Conservation (phyloP, 2,797 vertebrate genomes). For the Lepilemur septentrionalis region DNA sequence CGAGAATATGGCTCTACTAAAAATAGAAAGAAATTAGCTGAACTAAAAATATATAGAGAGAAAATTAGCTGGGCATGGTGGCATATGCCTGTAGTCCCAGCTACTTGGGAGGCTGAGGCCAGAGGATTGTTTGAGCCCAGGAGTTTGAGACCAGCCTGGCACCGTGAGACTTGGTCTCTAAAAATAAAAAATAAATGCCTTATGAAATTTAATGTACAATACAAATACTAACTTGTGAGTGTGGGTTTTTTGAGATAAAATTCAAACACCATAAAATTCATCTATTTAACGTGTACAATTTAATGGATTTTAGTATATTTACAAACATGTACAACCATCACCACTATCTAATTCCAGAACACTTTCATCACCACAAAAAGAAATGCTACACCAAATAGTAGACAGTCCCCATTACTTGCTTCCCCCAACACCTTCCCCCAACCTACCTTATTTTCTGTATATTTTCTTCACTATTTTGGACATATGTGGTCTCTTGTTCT, state of each 20-base stretch:
- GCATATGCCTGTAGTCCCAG: too few relatives aligned
- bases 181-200: background rate
- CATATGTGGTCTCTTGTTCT: background rate
- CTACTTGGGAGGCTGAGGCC: background rate
- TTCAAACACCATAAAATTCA: background rate
- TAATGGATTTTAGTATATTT: background rate
- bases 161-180: background rate
- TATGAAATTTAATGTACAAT: background rate
- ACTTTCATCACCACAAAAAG: background rate
- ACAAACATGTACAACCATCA: background rate
- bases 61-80: too few relatives aligned
- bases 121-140: background rate
- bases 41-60: too few relatives aligned
- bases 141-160: background rate
- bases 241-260: background rate
- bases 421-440: background rate
- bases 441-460: background rate
- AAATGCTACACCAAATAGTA: background rate
- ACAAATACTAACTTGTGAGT: background rate
- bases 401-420: background rate
- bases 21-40: too few relatives aligned
- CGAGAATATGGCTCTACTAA: too few relatives aligned
- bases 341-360: background rate
- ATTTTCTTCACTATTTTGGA: background rate
- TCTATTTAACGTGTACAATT: background rate